phyloP scores from a whole-genome alignment of 2,113 vertebrate species.

The Globicephala melas region DNA sequence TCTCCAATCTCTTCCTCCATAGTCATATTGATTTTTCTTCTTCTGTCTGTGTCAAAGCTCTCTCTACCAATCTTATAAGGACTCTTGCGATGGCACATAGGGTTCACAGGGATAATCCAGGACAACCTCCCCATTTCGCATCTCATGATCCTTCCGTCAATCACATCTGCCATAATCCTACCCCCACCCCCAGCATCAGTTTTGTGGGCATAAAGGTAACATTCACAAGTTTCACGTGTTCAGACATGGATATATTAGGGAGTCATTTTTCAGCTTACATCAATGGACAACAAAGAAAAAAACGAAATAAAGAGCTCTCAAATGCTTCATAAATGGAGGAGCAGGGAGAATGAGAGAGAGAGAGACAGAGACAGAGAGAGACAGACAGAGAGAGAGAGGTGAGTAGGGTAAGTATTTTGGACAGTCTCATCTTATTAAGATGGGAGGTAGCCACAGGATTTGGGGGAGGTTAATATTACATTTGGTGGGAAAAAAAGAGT shows the following conservation, averaged over 20 bases:
- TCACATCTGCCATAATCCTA: background rate
- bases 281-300: background rate
- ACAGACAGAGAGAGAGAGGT: background rate
- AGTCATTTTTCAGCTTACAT: background rate
- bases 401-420: background rate
- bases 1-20: background rate
- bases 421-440: background rate
- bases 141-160: background rate
- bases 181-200: background rate
- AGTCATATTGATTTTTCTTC: background rate
- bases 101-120: background rate
- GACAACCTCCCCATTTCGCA: background rate
- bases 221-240: background rate
- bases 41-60: background rate
- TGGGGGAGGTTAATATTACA: background rate
- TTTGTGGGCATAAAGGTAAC: background rate
- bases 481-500: background rate
- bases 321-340: background rate
- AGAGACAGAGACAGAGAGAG: background rate
- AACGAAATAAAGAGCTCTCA: background rate
- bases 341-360: background rate
- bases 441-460: background rate
- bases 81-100: background rate
- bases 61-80: background rate
- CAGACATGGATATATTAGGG: background rate